Evolutionary conservation across 2,113 vertebrate species (phyloP), one percentile per base, ranked within the genome.

Genomic region (Sula dactylatra): DNA sequence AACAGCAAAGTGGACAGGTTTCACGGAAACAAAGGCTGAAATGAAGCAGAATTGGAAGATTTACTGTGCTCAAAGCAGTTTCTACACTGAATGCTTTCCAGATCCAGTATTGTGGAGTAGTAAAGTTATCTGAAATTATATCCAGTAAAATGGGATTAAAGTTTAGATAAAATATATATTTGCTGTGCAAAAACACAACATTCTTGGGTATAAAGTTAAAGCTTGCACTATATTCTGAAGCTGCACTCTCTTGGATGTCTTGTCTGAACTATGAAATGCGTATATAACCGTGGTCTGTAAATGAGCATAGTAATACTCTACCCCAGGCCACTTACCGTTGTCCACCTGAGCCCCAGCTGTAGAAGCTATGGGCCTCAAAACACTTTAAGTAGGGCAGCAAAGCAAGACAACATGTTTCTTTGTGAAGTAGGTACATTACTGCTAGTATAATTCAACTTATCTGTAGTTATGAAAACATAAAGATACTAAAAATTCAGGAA

Each of bases 111-210:
- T 85, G 67, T 69, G 50, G 40, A 94, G 67, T 58, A 80, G 52
- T 45, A 47, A 54, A n/a, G 8, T 71, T 71, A 59, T 86, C 36
- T 91, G 92, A 89, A 90, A 93, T 83, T 70, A 52, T 44, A 69
- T 87, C 77, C 76, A 88, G 80, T 45, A 87, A 94, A 94, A 95
- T 72, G 50, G 70, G 84, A 90, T 86, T 92, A 84, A 90, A 83
- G 69, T 40, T 77, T 91, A 93, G 52, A 91, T 85, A 96, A 97
- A 97, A 97, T 87, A 96, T 31, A 66, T 61, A 73, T 94, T 76
- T 97, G 62, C 81, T 56, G 13, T 76, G 31, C 44, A 77, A 38
- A 45, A 82, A 38, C 16, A 40, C 34, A 36, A 74, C 6, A 13
- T 62, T 61, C 4, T 61, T n/a, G 29, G 11, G 31, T 80, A 22